Evolutionary conservation across 1,140 invertebrate species (phyloP).

Genomic region (Ylistrum balloti): DNA sequence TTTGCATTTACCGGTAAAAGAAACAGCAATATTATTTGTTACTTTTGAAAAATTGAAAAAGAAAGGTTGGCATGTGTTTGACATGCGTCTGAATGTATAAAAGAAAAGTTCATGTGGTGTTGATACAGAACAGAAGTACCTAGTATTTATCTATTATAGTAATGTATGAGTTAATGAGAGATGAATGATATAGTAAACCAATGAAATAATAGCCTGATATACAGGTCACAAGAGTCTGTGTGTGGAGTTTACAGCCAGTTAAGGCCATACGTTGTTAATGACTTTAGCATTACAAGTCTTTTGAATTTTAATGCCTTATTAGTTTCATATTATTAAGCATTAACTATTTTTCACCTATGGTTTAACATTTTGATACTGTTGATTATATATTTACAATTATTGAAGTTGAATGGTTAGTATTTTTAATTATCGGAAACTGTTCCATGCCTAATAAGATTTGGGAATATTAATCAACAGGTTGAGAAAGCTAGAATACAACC

Average conservation of each 20-base stretch:
- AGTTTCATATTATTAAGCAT: slow-evolving; percentile 3
- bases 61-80: background rate
- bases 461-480: background rate
- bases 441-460: background rate
- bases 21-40: background rate
- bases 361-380: slow-evolving; percentile 29
- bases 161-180: no score
- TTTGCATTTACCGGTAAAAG: background rate
- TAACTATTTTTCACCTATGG: background rate
- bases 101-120: background rate
- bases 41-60: background rate
- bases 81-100: background rate
- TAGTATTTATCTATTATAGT: no score
- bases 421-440: background rate
- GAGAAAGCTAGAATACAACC: background rate
- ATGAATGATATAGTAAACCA: background rate
- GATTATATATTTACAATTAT: background rate
- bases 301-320: background rate
- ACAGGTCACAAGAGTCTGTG: background rate
- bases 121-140: background rate
- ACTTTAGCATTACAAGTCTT: background rate
- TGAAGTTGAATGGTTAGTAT: background rate
- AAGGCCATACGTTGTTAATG: background rate
- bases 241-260: background rate
- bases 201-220: background rate